Base-by-base conservation (phyloP, 2,797 vertebrate species). In the Echeneis naucrates region DNA sequence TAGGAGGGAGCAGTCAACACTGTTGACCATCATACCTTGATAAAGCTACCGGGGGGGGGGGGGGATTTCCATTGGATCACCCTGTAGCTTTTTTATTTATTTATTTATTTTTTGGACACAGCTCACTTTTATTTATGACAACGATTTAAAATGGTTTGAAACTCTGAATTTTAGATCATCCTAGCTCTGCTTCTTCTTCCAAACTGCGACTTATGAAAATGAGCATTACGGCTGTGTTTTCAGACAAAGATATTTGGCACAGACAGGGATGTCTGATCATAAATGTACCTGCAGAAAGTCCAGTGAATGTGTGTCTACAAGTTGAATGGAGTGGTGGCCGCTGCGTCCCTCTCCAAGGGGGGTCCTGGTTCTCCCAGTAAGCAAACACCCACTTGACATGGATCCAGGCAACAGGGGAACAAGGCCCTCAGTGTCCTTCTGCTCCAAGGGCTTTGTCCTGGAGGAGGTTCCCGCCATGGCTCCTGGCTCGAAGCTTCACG, bases 311-410 rank as follows among this genome's bases (percentile, higher is more conserved):
- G 21, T 67, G 59, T 67, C 16, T 60, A 32, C 7, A 37, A 45
- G 54, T 73, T 73, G 66, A 72, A 52, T 68, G 62, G 44, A 78
- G 81, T 57, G 21, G 53, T 73, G 64, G 57, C 68, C 83, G 63
- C 61, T 86, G 78, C 32, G n/a, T 55, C 77, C 67, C 56, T 78
- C 72, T 82, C 72, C 71, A 73, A 75, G 76, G 84, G 87, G 80
- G 78, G 75, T 84, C 77, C 64, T 66, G 81, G 81, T 87, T 71
- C 70, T 85, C 79, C 75, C 79, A 82, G 91, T 89, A 89, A 92
- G 88, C 89, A 92, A 93, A 92, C 88, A 92, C 91, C 87, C 89
- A 85, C 73, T 92, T 91, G 87, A 90, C 85, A 82, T 68, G 66
- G 80, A 87, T 89, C 87, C 57, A 82, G 78, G 73, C 67, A 52